A percentile compares a stretch with the other conserved stretches of the same genome.
Evolutionary conservation across 2,797 vertebrate genomes (phyloP).

Genomic region (Darevskia nairensis): DNA sequence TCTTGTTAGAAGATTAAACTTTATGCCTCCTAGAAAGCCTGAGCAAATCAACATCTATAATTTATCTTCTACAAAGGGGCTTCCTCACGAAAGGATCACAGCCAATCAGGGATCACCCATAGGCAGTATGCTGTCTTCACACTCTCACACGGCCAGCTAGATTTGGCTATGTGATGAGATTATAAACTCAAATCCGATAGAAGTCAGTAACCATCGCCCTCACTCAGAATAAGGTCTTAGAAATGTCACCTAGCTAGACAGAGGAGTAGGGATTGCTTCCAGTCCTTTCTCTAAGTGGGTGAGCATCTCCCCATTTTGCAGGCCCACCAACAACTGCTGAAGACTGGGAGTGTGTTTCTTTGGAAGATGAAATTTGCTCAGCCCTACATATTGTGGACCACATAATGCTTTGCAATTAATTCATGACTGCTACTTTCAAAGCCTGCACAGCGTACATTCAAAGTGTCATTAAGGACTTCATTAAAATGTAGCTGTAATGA

Average conservation of each 20-base stretch:
- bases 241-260: background rate
- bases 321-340: background rate
- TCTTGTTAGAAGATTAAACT: background rate
- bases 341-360: background rate
- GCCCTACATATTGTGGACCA: background rate
- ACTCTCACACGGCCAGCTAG: no score
- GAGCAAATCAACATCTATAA: background rate
- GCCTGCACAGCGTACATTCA: background rate
- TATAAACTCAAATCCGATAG: background rate
- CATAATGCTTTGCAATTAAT: conserved; percentile 8
- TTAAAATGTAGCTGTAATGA: conserved; percentile 6
- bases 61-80: background rate
- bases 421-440: background rate
- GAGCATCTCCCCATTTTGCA: background rate
- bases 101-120: background rate
- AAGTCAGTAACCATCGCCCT: background rate
- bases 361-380: background rate
- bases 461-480: conserved; percentile 22
- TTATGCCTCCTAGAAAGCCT: background rate
- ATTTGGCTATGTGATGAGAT: background rate
- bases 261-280: no score
- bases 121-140: background rate
- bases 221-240: background rate
- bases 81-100: background rate
- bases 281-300: background rate